phyloP scores from a whole-genome alignment of 2,113 vertebrate species.

The Bufo gargarizans region DNA sequence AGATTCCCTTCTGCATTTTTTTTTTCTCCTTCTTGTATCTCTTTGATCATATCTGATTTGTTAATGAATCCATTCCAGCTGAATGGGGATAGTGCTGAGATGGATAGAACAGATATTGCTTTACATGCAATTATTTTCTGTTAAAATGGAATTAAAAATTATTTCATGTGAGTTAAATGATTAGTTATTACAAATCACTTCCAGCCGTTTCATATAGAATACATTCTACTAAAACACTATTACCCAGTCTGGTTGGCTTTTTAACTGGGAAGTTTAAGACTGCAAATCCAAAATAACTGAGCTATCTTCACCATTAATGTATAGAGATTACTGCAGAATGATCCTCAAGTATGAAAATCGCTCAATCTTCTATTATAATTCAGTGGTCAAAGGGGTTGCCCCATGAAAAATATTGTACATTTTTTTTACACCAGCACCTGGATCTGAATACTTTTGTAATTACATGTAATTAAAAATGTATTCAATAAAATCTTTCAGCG shows the following conservation, averaged over 20 bases:
- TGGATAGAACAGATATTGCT: not conserved
- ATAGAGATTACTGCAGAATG: no score
- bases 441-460: no score
- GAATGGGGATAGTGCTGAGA: slow-evolving; percentile 30
- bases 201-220: not conserved
- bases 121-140: slow-evolving; percentile 23
- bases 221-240: not conserved
- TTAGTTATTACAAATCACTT: slow-evolving; percentile 15
- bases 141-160: slow-evolving; percentile 3
- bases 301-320: not conserved
- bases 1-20: slow-evolving; percentile 1
- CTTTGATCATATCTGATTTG: slow-evolving; percentile 43
- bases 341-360: no score
- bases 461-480: no score
- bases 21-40: slow-evolving; percentile 18
- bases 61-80: slow-evolving; percentile 31
- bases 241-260: not conserved
- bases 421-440: no score
- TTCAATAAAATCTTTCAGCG: no score
- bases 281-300: not conserved
- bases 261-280: not conserved
- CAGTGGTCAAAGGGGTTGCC: no score
- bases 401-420: no score
- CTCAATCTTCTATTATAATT: no score
- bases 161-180: slow-evolving; percentile 17